Base-by-base conservation (phyloP, 2,113 vertebrate species). In the Cisticola juncidis region DNA sequence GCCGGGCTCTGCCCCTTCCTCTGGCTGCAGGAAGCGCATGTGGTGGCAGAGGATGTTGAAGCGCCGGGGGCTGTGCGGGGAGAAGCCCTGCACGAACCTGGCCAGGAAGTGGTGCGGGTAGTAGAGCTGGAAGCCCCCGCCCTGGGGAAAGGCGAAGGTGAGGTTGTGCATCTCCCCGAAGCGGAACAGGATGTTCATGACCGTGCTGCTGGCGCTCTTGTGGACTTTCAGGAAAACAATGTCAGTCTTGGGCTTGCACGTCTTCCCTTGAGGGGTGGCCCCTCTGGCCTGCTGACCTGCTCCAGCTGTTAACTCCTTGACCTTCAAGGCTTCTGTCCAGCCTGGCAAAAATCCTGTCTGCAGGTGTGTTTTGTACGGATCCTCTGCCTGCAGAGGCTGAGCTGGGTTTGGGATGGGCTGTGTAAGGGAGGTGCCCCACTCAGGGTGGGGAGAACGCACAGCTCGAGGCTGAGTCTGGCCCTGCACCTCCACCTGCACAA, bases 31-130 rank as follows among this genome's bases (percentile, higher is more conserved):
- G 91, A 99, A 99, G 9, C 98, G 97, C 99, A 99, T 98, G 93
- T 99, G 98, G 94, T 98, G 99, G 95, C 99, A 98, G 95, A 99
- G 97, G 93, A 99, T 98, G 97, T 99, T 96, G 90, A 98, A 99
- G 5, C 44, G 73, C 17, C 6, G 97, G 24, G 94, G 70, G 3
- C 51, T 90, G 28, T 6, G 28, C 2, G 89, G 86, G 28, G 72
- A 90, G 81, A 98, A 96, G 35, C 98, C 98, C 70, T 98, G 95
- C 64, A 99, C 98, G 3, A 97, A 98, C n/a, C 65, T 85, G 1
- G 98, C 95, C 25, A 91, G n/a, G 90, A 99, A 99, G 82, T 95
- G 97, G 9, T 17, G 12, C 0, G 99, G 98, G 92, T 99, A 99
- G 88, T 53, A 98, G 66, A 99, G 93, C 94, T 99, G 98, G 73